phyloP scores from a whole-genome alignment of 2,113 vertebrate genomes.

The Panthera leo region DNA sequence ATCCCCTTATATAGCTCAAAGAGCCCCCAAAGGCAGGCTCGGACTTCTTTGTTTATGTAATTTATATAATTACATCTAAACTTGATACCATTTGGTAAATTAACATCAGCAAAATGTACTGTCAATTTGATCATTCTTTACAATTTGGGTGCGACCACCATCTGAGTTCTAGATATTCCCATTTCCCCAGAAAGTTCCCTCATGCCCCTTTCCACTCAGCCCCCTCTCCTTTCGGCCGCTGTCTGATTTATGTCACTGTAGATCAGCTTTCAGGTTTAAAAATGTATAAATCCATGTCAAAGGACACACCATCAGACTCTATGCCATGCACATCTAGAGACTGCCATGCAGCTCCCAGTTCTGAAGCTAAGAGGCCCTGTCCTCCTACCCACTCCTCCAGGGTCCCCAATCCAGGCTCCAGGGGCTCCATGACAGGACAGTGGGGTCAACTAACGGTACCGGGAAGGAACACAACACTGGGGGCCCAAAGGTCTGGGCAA shows the following conservation, averaged over 20 bases:
- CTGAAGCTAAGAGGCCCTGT: background rate
- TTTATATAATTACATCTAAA: background rate
- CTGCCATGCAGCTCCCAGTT: background rate
- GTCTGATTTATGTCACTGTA: background rate
- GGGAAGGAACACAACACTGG: background rate
- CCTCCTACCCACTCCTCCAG: rapidly evolving
- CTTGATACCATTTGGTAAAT: background rate
- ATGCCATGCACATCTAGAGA: background rate
- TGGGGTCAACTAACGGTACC: background rate
- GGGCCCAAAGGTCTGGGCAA: background rate
- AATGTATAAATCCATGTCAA: background rate
- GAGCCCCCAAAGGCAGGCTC: background rate
- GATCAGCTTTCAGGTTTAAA: background rate
- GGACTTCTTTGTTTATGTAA: background rate
- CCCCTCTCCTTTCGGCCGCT: too few species aligned
- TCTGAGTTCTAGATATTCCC: background rate
- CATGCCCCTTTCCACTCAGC: background rate
- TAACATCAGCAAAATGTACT: background rate
- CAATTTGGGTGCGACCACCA: background rate
- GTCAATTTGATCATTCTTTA: background rate
- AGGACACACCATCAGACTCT: background rate
- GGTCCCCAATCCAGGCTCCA: background rate
- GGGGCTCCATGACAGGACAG: too few species aligned
- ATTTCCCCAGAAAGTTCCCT: background rate
- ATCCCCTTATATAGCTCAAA: background rate